These are phyloP conservation scores for Aldabrachelys gigantea DNA, from an alignment of 2,113 vertebrate genomes.

Conservation along the genomic window DNA sequence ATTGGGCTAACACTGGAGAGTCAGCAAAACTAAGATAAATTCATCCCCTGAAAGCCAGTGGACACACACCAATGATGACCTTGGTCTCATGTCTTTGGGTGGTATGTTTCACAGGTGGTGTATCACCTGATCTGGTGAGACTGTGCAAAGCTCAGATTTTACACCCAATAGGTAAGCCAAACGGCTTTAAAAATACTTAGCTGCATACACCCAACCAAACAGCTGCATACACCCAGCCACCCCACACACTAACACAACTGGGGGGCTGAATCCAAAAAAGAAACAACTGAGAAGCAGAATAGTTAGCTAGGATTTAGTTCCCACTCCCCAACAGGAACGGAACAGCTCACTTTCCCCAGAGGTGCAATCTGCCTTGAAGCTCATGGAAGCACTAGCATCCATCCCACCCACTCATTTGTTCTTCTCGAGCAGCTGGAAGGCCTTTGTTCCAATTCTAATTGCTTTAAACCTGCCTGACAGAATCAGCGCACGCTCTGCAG, in stretches of 20 bases:
- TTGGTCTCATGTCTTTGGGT: neutral
- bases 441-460: conserved; percentile 14
- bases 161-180: neutral
- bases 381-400: neutral
- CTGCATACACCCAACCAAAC: neutral
- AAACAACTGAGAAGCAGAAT: neutral
- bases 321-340: neutral
- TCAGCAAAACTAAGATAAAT: neutral
- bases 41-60: neutral
- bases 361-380: neutral
- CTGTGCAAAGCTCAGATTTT: neutral
- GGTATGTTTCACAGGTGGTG: neutral
- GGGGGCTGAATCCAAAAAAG: neutral
- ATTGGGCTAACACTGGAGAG: neutral
- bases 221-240: neutral
- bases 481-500: neutral
- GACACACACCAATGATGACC: neutral
- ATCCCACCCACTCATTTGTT: neutral
- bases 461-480: neutral
- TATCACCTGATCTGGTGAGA: neutral
- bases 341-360: neutral
- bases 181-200: neutral
- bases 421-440: neutral
- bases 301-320: neutral
- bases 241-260: neutral